Evolutionary conservation across 2,113 vertebrate species (phyloP).

Genomic region (Scomber japonicus): DNA sequence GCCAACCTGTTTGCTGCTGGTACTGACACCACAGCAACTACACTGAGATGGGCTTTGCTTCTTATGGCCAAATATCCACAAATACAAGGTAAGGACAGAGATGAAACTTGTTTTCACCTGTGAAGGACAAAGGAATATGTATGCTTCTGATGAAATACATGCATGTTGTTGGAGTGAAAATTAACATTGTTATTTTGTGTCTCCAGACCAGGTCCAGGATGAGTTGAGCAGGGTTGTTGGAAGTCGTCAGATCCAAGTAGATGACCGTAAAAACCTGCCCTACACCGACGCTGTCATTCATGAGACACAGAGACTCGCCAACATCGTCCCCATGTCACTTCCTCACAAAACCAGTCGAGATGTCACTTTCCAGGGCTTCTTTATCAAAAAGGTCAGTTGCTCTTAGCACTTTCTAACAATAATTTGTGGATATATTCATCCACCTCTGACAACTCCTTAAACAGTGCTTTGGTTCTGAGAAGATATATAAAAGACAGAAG

Average conservation of each 20-base stretch:
- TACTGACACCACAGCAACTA: constrained; percentile 75
- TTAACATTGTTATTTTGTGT: not conserved
- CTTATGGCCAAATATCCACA: constrained; percentile 83
- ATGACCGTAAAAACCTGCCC: constrained; percentile 74
- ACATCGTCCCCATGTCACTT: constrained; percentile 65
- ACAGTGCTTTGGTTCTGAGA: too few species aligned
- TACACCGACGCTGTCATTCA: constrained; percentile 83
- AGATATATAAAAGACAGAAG: not conserved
- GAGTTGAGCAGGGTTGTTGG: constrained; percentile 77
- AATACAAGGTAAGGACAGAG: constrained; percentile 79
- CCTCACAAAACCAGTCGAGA: constrained; percentile 68
- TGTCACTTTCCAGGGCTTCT: constrained; percentile 67
- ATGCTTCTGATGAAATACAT: too few species aligned
- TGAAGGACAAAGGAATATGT: not conserved
- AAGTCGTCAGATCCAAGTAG: constrained; percentile 60
- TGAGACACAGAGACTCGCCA: constrained; percentile 79
- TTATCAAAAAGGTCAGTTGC: constrained; percentile 53
- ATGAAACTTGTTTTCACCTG: not conserved
- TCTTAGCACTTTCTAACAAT: too few species aligned
- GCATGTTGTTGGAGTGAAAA: not conserved
- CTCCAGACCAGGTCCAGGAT: constrained; percentile 75
- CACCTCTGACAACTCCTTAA: not conserved
- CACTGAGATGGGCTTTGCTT: constrained; percentile 79
- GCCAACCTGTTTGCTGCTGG: constrained; percentile 78
- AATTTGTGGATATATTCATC: not conserved